Evolutionary conservation across 2,888 invertebrate species (phyloP).

Genomic region (Boloria euphrosyne): DNA sequence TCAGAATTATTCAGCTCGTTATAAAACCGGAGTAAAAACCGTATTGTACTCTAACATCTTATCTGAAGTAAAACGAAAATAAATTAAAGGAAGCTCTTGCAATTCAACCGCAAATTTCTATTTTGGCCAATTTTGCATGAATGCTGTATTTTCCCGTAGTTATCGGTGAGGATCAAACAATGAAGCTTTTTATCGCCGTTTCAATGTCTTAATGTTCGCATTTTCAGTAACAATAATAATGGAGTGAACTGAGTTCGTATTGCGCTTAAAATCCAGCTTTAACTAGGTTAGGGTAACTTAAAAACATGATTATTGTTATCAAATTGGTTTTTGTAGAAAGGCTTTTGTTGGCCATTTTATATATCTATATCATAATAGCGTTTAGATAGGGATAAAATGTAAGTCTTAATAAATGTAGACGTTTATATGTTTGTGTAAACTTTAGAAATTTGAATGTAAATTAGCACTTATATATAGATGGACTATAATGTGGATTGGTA

Average conservation of each 20-base stretch:
- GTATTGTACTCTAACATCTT: slow-evolving; percentile 36
- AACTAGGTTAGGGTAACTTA: slow-evolving; percentile 7
- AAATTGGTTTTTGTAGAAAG: background rate
- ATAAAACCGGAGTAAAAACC: slow-evolving; percentile 27
- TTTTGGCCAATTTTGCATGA: slow-evolving; percentile 41
- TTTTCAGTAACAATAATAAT: slow-evolving; percentile 20
- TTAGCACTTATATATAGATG: too few species aligned
- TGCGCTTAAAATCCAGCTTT: slow-evolving; percentile 5
- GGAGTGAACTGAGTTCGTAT: slow-evolving; percentile 10
- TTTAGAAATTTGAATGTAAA: too few species aligned
- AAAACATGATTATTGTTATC: background rate
- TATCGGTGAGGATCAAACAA: slow-evolving; percentile 37
- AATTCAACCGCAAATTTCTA: slow-evolving; percentile 46
- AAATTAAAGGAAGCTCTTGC: slow-evolving; percentile 44
- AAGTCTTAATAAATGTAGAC: too few species aligned
- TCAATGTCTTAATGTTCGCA: slow-evolving; percentile 11
- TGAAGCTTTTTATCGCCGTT: slow-evolving; percentile 22
- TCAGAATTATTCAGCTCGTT: slow-evolving; percentile 35
- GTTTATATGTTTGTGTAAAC: too few species aligned
- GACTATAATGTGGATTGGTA: too few species aligned
- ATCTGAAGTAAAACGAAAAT: slow-evolving; percentile 34
- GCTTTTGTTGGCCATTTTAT: too few species aligned
- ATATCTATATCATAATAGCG: too few species aligned
- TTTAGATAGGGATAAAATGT: too few species aligned
- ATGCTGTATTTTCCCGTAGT: slow-evolving; percentile 51